Evolutionary conservation across 2,888 invertebrate species (phyloP), one percentile per base, ranked within the genome.

Genomic region (Apodemia mormo): DNA sequence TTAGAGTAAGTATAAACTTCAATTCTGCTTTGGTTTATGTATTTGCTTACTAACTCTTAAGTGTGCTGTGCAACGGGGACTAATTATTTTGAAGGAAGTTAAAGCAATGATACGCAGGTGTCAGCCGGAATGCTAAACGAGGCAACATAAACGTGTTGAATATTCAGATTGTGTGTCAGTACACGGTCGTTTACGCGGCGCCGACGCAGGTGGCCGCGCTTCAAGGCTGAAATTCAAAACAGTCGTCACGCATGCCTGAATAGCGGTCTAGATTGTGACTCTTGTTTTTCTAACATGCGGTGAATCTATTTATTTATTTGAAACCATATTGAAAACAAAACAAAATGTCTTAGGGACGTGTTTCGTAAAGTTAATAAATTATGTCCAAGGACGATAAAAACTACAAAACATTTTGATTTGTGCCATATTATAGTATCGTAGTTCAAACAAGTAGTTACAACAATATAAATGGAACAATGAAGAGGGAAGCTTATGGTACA

Each of bases 171-270:
- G 87, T 88, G 81, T 90, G 89, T 88, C 89, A 86, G 89, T 90
- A 91, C 91, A 90, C 82, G 90, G 90, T 86, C 93, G 91, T 94
- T 94, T 94, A 93, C 90, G 92, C 94, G 94, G 94, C 94, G 94
- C 92, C 94, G 94, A 94, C 94, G 94, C 93, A 94, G 94, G 94
- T 94, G 94, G 89, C 89, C 88, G 90, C 90, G 92, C 93, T 94
- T 92, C 93, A 93, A 93, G 92, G 93, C 92, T 93, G 92, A 93
- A 92, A 93, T 92, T 91, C 92, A 91, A 93, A 93, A 89, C 92
- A 92, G 90, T 85, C 90, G 91, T 91, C 92, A 91, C 88, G 92
- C 91, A 90, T 91, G 91, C 89, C 85, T 87, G 90, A 87, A 81
- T 88, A 85, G 85, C 83, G 85, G 85, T 83, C 89, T 85, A 83